Evolutionary conservation across 2,888 invertebrate genomes (phyloP), one percentile per base, ranked within the genome.

Genomic region (Ichneumon xanthorius): DNA sequence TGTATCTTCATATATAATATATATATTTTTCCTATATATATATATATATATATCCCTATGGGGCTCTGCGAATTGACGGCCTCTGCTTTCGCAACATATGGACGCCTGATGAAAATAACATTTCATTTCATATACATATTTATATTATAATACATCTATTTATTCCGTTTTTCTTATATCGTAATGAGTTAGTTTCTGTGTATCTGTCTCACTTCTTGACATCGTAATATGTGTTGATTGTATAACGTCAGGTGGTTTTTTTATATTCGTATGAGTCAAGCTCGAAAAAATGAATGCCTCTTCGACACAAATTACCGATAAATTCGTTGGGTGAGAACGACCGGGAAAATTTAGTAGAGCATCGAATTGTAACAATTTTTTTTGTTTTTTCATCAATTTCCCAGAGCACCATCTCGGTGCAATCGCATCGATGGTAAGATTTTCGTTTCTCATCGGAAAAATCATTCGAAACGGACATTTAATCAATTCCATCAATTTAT

Each of bases 151-250:
- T 65, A 67, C 70, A 76, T 33, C 14, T 45, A 67, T 37, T 45
- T 68, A 16, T 33, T 40, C 30, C 61, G 14, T 11, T 58, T 55
- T 50, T 48, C 65, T 70, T 63, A 45, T 6, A n/a, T 33, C 2
- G 26, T 58, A 67, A 67, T 55, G 78, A 78, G 58, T 61, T 70
- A 70, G 45, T 70, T 68, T 45, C 30, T 48, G 78, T 70, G 50
- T 78, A 45, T 68, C 22, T 68, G 70, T 63, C 48, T 72, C 63
- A 33, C 48, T 50, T 14, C 33, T 55, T 37, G 19, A 19, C 53
- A n/a, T 80, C 53, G 68, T 78, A 84, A 73, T 71, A 50, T 77
- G 81, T 81, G 70, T 79, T 81, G 84, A 87, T 85, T 85, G 81
- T 83, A 80, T 83, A 72, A 79, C 81, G 77, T 86, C 83, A 77